Percentiles rank a stretch among this genome's conserved stretches.
Conservation (phyloP, 1,140 invertebrate genomes). For the Leguminivora glycinivorella region DNA sequence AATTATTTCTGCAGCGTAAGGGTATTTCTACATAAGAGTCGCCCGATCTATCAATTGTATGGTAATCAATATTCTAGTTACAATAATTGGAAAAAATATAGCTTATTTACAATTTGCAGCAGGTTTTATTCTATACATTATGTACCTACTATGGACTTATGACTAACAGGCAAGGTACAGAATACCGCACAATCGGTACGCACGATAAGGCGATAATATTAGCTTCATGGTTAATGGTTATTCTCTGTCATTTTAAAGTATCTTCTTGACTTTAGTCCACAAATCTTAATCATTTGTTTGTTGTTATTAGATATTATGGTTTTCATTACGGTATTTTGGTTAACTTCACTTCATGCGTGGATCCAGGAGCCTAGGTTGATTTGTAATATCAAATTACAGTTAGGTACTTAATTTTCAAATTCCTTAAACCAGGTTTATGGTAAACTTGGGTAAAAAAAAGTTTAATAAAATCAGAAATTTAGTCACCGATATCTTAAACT, state of each 20-base stretch:
- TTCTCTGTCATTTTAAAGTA: background rate
- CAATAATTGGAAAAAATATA: conserved; percentile 22
- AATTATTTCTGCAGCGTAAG: background rate
- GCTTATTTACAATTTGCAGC: conserved; percentile 26
- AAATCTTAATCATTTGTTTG: no score
- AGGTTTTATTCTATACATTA: conserved; percentile 9
- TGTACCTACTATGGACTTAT: conserved; percentile 2
- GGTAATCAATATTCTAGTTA: conserved; percentile 6
- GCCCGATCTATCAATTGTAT: conserved; percentile 3
- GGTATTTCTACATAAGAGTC: background rate
- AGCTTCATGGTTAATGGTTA: background rate
- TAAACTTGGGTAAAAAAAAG: no score
- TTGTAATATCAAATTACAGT: no score
- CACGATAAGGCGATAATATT: conserved; percentile 10
- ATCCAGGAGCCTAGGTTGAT: no score
- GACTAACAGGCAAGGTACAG: conserved; percentile 16
- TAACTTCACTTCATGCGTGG: no score
- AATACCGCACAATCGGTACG: background rate
- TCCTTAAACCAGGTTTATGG: no score
- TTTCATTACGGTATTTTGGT: no score
- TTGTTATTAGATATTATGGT: no score
- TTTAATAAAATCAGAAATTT: no score
- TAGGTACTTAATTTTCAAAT: no score
- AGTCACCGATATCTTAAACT: no score
- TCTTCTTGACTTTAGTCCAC: no score